Evolutionary conservation across 1,140 invertebrate genomes (phyloP).

Genomic region (Drosophila azteca): DNA sequence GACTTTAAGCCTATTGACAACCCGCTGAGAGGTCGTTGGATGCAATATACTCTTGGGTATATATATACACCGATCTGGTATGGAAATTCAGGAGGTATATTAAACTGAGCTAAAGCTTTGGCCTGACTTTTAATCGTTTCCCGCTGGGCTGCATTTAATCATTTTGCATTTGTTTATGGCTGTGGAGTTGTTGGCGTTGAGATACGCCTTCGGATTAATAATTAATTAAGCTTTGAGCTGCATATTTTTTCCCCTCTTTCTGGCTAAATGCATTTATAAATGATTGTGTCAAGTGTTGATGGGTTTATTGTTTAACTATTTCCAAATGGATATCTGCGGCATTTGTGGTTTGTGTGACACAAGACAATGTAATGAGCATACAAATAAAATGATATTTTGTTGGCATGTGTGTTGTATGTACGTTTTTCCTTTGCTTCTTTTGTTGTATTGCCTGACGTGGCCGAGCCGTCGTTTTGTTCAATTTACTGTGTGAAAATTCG

Average conservation of each 20-base stretch:
- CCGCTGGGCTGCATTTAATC: conserved; percentile 42
- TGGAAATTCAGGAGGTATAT: not conserved
- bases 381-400: conserved; percentile 70
- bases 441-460: conserved; percentile 34
- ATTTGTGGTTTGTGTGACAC: conserved; percentile 50
- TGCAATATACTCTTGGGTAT: too few relatives aligned
- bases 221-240: conserved; percentile 70
- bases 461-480: conserved; percentile 73
- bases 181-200: conserved; percentile 56
- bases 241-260: not conserved
- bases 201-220: conserved; percentile 74
- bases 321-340: conserved; percentile 51
- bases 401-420: not conserved
- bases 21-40: too few relatives aligned
- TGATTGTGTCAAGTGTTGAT: conserved; percentile 81
- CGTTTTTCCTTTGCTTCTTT: conserved; percentile 1
- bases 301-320: conserved; percentile 66
- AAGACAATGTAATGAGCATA: conserved; percentile 74
- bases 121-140: conserved; percentile 15
- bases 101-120: too few relatives aligned
- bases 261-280: conserved; percentile 75
- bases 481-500: conserved; percentile 81
- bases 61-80: not conserved
- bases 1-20: too few relatives aligned
- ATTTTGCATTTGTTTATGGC: conserved; percentile 40